Conservation (phyloP, 2,113 vertebrate genomes). For the Dryoscopus gambensis region DNA sequence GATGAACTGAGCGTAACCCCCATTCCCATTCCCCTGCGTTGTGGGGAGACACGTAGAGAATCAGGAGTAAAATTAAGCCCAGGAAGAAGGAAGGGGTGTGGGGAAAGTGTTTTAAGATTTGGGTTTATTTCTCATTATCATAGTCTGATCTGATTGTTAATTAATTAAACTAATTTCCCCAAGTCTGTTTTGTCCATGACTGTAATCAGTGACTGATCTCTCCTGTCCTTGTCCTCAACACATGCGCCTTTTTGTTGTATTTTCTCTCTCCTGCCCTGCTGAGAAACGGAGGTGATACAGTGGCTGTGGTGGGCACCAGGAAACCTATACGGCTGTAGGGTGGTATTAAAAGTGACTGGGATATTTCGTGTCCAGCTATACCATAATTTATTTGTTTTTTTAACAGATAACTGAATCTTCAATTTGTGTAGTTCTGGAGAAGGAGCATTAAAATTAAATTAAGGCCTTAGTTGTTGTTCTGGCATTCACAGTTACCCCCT, state of each 20-base stretch:
- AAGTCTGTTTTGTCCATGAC: not conserved
- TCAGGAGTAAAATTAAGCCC: not conserved
- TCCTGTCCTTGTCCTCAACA: not conserved
- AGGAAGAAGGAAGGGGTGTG: fast-evolving
- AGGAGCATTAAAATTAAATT: not conserved
- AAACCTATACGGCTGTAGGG: not conserved
- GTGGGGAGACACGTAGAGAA: not conserved
- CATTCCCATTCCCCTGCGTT: fast-evolving
- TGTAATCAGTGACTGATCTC: not conserved
- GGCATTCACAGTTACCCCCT: fast-evolving
- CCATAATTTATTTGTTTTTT: not conserved
- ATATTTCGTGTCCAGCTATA: not conserved
- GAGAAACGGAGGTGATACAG: not conserved
- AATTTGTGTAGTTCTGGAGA: not conserved
- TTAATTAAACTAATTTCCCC: not conserved
- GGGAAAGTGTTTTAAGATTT: not conserved
- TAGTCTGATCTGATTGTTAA: not conserved
- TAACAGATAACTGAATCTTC: not conserved
- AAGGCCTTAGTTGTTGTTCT: fast-evolving
- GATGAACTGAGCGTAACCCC: fast-evolving
- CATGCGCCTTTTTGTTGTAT: not conserved
- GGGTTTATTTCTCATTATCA: not conserved
- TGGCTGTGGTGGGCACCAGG: not conserved
- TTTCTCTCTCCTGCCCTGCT: not conserved
- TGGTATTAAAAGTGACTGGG: not conserved